Conservation (phyloP, 2,113 vertebrate genomes). For the Gnathonemus echidnorhynchus region DNA sequence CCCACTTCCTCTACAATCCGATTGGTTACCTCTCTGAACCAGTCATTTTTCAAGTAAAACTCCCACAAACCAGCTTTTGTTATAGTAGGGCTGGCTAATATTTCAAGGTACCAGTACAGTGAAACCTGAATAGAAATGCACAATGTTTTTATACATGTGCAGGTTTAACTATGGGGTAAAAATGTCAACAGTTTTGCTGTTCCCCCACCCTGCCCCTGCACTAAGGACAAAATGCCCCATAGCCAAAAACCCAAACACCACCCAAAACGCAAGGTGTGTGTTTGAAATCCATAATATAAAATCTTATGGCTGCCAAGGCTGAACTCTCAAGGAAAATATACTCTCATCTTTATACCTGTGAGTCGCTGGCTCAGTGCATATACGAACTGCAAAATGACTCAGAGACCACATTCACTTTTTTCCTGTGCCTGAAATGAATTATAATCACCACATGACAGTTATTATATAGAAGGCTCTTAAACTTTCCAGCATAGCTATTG, state of each 20-base stretch:
- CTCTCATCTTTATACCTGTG: not conserved
- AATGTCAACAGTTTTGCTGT: not conserved
- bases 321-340: not conserved
- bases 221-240: not conserved
- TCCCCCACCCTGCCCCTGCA: not conserved
- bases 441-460: not conserved
- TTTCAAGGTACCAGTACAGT: not conserved
- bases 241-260: no score
- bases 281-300: not conserved
- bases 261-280: not conserved
- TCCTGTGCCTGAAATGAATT: not conserved
- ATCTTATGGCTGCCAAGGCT: not conserved
- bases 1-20: not conserved
- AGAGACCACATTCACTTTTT: not conserved
- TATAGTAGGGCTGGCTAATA: slow-evolving; percentile 1
- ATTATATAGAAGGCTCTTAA: not conserved
- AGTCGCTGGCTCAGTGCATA: not conserved
- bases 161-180: not conserved
- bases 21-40: not conserved
- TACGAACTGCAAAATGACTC: not conserved
- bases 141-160: not conserved
- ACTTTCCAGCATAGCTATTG: not conserved
- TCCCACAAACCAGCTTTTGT: not conserved
- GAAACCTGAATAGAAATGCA: not conserved
- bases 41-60: not conserved